Evolutionary conservation across 2,797 vertebrate species (phyloP).

Genomic region (Ptychobarbus kaznakovi): DNA sequence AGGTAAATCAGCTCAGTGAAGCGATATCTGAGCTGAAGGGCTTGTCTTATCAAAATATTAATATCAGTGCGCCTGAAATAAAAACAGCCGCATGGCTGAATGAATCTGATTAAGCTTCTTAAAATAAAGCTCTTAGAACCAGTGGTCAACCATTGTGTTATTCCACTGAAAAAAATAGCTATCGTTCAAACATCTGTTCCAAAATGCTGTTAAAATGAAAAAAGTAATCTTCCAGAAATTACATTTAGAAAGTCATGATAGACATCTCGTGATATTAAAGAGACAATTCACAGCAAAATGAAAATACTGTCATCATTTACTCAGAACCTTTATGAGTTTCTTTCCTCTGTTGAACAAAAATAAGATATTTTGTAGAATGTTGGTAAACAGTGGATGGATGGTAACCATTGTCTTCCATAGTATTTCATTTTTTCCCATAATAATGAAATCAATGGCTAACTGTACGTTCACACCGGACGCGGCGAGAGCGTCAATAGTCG

Average conservation of each 20-base stretch:
- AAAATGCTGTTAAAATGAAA: background rate
- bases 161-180: background rate
- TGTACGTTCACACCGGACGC: no score
- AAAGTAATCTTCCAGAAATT: background rate
- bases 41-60: slow-evolving; percentile 19
- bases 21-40: background rate
- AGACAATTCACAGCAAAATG: background rate
- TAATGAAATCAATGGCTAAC: background rate
- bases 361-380: background rate
- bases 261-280: background rate
- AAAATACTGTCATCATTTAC: background rate
- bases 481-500: no score
- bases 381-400: background rate
- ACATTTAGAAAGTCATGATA: background rate
- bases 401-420: background rate
- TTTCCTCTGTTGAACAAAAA: no score
- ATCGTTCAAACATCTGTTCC: background rate
- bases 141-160: background rate
- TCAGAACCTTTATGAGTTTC: no score
- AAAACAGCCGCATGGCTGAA: background rate
- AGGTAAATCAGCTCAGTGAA: slow-evolving; percentile 9
- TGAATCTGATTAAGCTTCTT: slow-evolving; percentile 4
- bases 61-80: background rate
- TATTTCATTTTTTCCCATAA: background rate
- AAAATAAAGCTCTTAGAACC: background rate